A percentile compares a stretch with the other conserved stretches of the same genome.
phyloP scores from a whole-genome alignment of 2,888 invertebrate species.

The Catocala nupta region DNA sequence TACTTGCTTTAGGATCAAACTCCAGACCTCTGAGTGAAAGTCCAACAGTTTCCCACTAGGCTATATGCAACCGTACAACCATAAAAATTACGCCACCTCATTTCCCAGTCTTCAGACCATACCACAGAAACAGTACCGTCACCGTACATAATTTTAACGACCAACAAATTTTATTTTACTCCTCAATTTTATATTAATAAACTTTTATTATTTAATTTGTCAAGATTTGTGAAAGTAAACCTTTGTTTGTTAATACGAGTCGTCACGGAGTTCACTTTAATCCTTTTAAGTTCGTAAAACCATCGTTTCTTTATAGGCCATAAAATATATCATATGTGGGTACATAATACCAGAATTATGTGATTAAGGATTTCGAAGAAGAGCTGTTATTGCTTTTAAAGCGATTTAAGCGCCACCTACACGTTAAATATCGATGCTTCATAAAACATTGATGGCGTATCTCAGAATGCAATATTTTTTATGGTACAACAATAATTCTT shows the following conservation, averaged over 20 bases:
- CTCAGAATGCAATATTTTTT: too few relatives aligned
- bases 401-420: slow-evolving; percentile 3
- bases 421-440: not conserved
- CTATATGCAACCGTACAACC: too few relatives aligned
- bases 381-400: not conserved
- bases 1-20: too few relatives aligned
- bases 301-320: slow-evolving; percentile 18
- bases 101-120: not conserved
- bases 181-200: slow-evolving; percentile 16
- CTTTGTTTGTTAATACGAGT: slow-evolving; percentile 20
- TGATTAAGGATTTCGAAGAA: not conserved
- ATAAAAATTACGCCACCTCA: too few relatives aligned
- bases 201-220: slow-evolving; percentile 31
- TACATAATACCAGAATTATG: slow-evolving; percentile 4
- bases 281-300: slow-evolving; percentile 17
- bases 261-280: slow-evolving; percentile 18
- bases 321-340: slow-evolving; percentile 32
- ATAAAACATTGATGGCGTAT: too few relatives aligned
- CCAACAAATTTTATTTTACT: slow-evolving; percentile 21
- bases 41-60: too few relatives aligned
- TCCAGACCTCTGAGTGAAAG: too few relatives aligned
- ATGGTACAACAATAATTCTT: too few relatives aligned
- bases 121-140: not conserved
- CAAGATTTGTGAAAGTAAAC: slow-evolving; percentile 17
- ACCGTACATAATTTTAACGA: slow-evolving; percentile 12